Base-by-base conservation (phyloP, 2,888 invertebrate species). In the Ommatoiulus sabulosus region DNA sequence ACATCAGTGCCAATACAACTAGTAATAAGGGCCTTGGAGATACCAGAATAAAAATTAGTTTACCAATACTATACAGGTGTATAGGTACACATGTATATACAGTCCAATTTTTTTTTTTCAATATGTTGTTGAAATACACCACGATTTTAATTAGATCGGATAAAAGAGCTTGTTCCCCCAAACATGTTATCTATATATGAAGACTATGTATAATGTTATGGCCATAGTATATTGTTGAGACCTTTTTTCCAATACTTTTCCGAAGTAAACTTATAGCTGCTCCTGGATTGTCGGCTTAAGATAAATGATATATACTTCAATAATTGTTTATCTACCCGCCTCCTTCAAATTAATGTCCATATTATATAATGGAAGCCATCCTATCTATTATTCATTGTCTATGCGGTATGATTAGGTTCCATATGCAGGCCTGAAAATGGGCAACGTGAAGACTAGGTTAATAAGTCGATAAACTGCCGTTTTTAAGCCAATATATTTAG, bases 261-360 rank as follows among this genome's bases (percentile, higher is more conserved):
- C 80, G 15, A 80, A 43, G 35, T 35, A 35, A 80, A 80, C 80
- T 72, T 80, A 24, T 63, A 35, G 35, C 80, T 35, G 80, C 80
- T 80, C 80, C 24, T 80, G 80, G 80, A 80, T 80, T 35, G 80
- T 80, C 80, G 80, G 80, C 35, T 80, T 35, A 35, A 80, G 80
- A 80, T 80, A 35, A 80, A 80, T 57, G 57, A 17, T 80, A 80
- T 72, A 72, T 80, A 80, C 80, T 80, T 80, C 80, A 80, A 80
- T 80, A 80, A 80, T 80, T 80, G 80, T 80, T 80, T 80, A 80
- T 80, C 80, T 80, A 80, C 80, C 80, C 80, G 80, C 80, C 80
- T 80, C 80, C 80, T 80, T 80, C 80, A 35, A 80, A 80, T 80
- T 80, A 80, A 80, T 80, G 80, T 35, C 80, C 80, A 35, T 80